Evolutionary conservation across 2,797 vertebrate genomes (phyloP).

Genomic region (Glyptemys insculpta): DNA sequence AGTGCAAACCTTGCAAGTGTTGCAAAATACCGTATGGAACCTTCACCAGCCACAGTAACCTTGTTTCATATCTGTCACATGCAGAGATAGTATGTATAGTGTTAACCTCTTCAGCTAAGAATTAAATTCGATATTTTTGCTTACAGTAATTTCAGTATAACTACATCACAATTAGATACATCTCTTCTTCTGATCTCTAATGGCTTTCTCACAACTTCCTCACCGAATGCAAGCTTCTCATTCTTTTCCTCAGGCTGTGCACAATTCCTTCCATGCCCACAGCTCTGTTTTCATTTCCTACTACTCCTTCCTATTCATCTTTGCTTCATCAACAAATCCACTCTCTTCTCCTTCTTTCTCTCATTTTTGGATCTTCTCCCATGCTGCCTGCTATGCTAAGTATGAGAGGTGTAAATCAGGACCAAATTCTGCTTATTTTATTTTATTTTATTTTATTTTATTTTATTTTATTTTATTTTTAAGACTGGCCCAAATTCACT

Average conservation of each 20-base stretch:
- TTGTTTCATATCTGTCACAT: neutral
- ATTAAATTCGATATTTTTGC: neutral
- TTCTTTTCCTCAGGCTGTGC: neutral
- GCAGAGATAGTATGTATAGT: neutral
- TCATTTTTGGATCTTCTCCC: neutral
- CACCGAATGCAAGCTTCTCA: neutral
- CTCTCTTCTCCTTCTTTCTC: neutral
- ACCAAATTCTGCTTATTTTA: neutral
- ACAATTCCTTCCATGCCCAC: neutral
- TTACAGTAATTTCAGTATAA: neutral
- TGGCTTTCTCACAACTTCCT: neutral
- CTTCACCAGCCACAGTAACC: neutral
- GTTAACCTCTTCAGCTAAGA: neutral
- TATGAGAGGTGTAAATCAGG: neutral
- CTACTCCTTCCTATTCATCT: accelerated
- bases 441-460: neutral
- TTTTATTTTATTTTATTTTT: neutral
- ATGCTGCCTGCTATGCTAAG: neutral
- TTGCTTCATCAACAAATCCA: neutral
- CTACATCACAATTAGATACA: neutral
- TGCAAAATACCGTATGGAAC: neutral
- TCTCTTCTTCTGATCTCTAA: neutral
- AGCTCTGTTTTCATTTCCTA: neutral
- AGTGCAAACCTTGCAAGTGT: neutral
- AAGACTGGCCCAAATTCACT: neutral